Base-by-base conservation (phyloP, 2,797 vertebrate genomes). In the Myripristis jacobus region DNA sequence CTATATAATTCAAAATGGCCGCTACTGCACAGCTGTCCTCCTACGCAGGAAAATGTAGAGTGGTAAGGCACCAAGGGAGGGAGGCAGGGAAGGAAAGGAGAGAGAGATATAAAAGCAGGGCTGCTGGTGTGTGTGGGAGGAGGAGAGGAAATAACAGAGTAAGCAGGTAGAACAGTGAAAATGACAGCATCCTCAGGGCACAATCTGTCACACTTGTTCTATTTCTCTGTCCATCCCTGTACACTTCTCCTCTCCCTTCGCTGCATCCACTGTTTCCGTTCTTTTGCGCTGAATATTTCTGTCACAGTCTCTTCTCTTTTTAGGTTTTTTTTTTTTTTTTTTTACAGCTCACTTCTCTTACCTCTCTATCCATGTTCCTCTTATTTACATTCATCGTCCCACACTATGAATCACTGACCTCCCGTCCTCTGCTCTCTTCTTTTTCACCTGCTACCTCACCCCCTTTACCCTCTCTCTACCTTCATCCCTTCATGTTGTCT, bases 1-100 rank as follows among this genome's bases (percentile, higher is more conserved):
- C 92, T 91, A 93, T 89, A 93, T 93, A 86, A 70, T 86, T 80
- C 89, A 93, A 92, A 91, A 93, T 93, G 92, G 88, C 88, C 19
- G 73, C 87, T 44, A 54, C 75, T 64, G 73, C 87, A 84, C 89
- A 89, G 87, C 89, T 88, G 86, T 77, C 82, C 65, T 87, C 91
- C 90, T 83, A 91, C 85, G 5, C 87, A 82, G 73, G 70, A 83
- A 78, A 79, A 69, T 70, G 70, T 74, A 69, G 62, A 79, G 66
- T 51, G 72, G 68, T 78, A 73, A 80, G 63, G 62, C 11, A 72
- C 44, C 44, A 50, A 77, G 53, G 24, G 29, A 79, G 70, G 50
- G 19, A 2, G 3, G 51, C n/a, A 13, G 3, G 12, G 43, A 3
- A n/a, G 43, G 29, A 41, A 25, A 55, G 13, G 36, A 53, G 52